Conservation (phyloP, 53 echinoderm and acorn worm species). For the Arbacia lixula region DNA sequence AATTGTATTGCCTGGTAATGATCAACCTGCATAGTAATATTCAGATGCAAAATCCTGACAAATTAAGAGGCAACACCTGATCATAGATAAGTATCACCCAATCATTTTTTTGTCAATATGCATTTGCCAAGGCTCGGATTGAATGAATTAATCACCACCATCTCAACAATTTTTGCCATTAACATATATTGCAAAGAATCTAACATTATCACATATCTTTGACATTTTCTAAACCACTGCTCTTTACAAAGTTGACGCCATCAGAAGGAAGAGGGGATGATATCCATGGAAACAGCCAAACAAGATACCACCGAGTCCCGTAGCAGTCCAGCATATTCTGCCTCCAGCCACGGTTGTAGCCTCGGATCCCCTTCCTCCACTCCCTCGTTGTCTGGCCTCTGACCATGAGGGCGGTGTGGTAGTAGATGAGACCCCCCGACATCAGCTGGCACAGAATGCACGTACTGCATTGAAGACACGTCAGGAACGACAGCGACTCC, state of each 20-base stretch:
- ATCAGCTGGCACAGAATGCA: conserved; percentile 60
- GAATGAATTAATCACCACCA: too few relatives aligned
- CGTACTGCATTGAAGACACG: conserved; percentile 79
- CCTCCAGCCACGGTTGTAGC: conserved; percentile 76
- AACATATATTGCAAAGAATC: too few relatives aligned
- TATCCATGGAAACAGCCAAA: conserved; percentile 79
- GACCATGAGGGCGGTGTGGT: conserved; percentile 55
- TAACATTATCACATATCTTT: conserved; percentile 81
- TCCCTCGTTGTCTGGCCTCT: conserved; percentile 86
- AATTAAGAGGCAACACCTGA: too few relatives aligned
- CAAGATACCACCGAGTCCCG: conserved; percentile 82
- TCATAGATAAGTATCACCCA: too few relatives aligned
- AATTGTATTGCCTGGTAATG: too few relatives aligned
- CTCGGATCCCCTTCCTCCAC: conserved; percentile 55
- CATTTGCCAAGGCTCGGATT: too few relatives aligned
- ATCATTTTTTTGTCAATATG: too few relatives aligned
- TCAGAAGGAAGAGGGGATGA: conserved; percentile 81
- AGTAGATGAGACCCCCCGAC: conserved; percentile 61
- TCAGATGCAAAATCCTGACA: too few relatives aligned
- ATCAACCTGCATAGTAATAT: too few relatives aligned
- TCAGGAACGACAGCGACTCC: conserved; percentile 74
- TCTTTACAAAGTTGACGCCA: conserved; percentile 74
- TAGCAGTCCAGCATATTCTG: conserved; percentile 69
- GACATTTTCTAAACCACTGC: conserved; percentile 57
- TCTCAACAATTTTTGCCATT: too few relatives aligned